phyloP scores from a whole-genome alignment of 2,888 invertebrate species.

The Xylophagus ater region DNA sequence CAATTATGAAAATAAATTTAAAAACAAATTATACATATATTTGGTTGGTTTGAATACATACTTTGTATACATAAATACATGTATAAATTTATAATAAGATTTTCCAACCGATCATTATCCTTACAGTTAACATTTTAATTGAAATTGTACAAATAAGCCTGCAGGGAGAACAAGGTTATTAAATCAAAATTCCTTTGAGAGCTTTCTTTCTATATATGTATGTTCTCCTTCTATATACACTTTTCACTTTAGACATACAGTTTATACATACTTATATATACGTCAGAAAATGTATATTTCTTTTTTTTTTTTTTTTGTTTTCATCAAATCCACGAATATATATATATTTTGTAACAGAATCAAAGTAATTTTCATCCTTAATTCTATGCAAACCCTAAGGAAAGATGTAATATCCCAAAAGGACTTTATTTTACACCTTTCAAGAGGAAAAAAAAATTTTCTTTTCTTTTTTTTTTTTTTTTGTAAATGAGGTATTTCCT shows the following conservation, averaged over 20 bases:
- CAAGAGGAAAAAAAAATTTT: too few relatives aligned
- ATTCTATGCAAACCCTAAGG: slow-evolving; percentile 6
- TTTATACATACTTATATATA: too few relatives aligned
- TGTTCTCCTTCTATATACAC: too few relatives aligned
- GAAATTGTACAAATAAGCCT: slow-evolving; percentile 11
- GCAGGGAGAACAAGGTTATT: slow-evolving; percentile 6
- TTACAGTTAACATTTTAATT: slow-evolving; percentile 9
- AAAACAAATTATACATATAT: too few relatives aligned
- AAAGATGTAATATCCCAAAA: slow-evolving; percentile 9
- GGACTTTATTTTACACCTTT: slow-evolving; percentile 10
- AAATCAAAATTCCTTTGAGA: slow-evolving; percentile 10
- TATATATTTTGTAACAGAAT: too few relatives aligned
- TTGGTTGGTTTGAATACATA: too few relatives aligned
- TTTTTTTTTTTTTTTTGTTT: too few relatives aligned
- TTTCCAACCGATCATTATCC: neutral
- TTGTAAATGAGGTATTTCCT: slow-evolving; percentile 1
- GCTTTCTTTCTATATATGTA: slow-evolving; percentile 4
- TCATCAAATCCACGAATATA: too few relatives aligned
- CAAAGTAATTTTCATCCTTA: slow-evolving; percentile 8
- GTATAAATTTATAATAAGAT: neutral
- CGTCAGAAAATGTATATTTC: too few relatives aligned
- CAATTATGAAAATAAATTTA: too few relatives aligned
- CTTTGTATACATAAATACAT: too few relatives aligned
- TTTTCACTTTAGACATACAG: too few relatives aligned
- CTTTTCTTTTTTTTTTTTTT: neutral